Percentiles rank a stretch among this genome's conserved stretches.
Evolutionary conservation across 23 tunicate species (phyloP).

Genomic region (Halocynthia aurantium): DNA sequence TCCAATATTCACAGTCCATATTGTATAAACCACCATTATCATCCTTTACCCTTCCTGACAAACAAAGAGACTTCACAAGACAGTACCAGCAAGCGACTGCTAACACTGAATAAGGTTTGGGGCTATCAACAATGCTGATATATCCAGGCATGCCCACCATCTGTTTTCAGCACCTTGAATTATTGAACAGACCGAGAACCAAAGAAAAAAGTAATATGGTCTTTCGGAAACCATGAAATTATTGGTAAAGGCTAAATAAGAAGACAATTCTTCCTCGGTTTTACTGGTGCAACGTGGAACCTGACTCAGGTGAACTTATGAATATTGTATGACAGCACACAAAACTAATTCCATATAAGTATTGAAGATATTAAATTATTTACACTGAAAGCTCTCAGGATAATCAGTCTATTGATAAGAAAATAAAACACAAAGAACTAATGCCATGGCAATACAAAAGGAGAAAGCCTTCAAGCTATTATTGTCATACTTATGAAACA

Average conservation of each 20-base stretch:
- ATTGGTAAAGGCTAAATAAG: too few species aligned
- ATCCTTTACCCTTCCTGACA: too few species aligned
- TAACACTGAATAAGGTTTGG: too few species aligned
- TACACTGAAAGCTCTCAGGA: neutral
- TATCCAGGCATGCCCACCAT: constrained; percentile 1
- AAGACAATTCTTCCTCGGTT: neutral
- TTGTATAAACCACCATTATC: too few species aligned
- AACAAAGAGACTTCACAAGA: too few species aligned
- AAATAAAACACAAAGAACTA: neutral
- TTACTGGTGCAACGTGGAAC: too few species aligned
- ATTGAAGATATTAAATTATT: neutral
- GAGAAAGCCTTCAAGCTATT: neutral
- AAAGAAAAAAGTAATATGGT: constrained; percentile 3
- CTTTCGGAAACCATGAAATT: too few species aligned
- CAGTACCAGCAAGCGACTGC: too few species aligned
- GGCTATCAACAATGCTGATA: neutral
- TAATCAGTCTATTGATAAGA: constrained; percentile 13
- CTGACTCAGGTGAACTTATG: constrained; percentile 19
- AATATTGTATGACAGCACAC: constrained; percentile 17
- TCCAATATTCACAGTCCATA: too few species aligned
- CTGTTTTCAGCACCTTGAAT: constrained; percentile 2
- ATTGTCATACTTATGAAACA: too few species aligned
- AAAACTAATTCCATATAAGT: neutral
- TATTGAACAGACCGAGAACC: constrained; percentile 20
- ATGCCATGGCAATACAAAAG: neutral